Conservation (phyloP, 2,797 vertebrate genomes). For the Rhodeus uyekii region DNA sequence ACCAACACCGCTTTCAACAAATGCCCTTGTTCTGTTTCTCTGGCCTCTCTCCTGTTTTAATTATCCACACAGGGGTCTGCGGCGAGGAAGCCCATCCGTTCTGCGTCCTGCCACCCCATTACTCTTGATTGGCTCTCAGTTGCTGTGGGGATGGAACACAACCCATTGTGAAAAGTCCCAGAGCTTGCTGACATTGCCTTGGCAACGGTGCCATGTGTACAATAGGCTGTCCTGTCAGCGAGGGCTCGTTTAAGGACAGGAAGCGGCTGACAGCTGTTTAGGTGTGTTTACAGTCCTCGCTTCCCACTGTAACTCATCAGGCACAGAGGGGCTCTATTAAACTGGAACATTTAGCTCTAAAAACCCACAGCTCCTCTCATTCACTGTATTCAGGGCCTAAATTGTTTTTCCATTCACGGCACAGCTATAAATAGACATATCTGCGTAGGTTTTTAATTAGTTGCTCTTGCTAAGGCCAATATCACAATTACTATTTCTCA, state of each 20-base stretch:
- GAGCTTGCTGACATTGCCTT: slow-evolving; percentile 45
- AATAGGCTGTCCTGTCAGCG: slow-evolving; percentile 43
- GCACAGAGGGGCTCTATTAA: slow-evolving; percentile 37
- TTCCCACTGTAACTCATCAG: slow-evolving; percentile 73
- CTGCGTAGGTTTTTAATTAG: slow-evolving; percentile 15
- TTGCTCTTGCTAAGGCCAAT: background rate
- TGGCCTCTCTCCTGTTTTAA: slow-evolving; percentile 30
- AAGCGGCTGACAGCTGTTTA: slow-evolving; percentile 77
- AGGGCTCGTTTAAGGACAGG: slow-evolving; percentile 60
- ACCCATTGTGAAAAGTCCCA: slow-evolving; percentile 50
- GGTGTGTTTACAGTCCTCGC: slow-evolving; percentile 68
- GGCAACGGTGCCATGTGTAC: slow-evolving; percentile 56
- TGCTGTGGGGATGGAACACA: slow-evolving; percentile 24
- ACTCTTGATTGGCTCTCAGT: slow-evolving; percentile 44
- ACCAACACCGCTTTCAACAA: slow-evolving; percentile 24
- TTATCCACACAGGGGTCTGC: slow-evolving; percentile 36
- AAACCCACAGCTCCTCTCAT: slow-evolving; percentile 11
- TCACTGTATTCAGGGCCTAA: slow-evolving; percentile 2
- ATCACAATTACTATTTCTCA: background rate
- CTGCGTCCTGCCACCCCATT: slow-evolving; percentile 42
- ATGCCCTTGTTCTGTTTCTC: slow-evolving; percentile 21
- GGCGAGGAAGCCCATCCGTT: slow-evolving; percentile 42
- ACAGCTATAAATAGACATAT: slow-evolving; percentile 12
- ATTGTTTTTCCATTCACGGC: slow-evolving; percentile 38
- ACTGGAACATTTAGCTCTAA: slow-evolving; percentile 14